Percentiles rank a stretch among this genome's conserved stretches.
Evolutionary conservation across 2,113 vertebrate genomes (phyloP).

Genomic region (Ptilorrhoa leucosticta): DNA sequence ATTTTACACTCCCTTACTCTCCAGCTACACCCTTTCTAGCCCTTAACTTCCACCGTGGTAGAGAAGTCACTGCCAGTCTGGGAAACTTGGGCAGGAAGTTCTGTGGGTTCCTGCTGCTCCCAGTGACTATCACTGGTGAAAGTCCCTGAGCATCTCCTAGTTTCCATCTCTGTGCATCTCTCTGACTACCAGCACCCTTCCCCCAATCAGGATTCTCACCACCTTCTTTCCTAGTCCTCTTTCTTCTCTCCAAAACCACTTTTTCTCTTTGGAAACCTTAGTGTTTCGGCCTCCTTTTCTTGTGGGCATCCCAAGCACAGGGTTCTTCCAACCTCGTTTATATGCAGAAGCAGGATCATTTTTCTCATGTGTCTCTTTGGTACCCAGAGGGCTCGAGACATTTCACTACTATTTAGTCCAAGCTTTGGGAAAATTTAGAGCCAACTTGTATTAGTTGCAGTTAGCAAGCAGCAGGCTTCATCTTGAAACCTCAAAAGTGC

Average conservation of each 20-base stretch:
- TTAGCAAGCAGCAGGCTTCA: background rate
- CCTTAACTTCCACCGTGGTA: background rate
- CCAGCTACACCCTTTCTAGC: rapidly evolving
- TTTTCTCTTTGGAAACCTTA: background rate
- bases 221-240: background rate
- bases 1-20: background rate
- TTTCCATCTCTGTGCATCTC: background rate
- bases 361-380: background rate
- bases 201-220: background rate
- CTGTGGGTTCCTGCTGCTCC: background rate
- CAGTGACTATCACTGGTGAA: background rate
- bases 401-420: background rate
- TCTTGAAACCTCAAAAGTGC: background rate
- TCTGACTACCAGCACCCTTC: background rate
- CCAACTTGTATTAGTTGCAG: background rate
- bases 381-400: background rate
- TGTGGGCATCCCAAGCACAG: rapidly evolving
- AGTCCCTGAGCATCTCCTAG: background rate
- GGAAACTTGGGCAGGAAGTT: background rate
- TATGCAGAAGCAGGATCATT: background rate
- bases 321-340: background rate
- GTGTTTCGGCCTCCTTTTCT: background rate
- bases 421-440: background rate
- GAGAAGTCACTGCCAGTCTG: background rate
- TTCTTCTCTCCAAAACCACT: background rate